These are phyloP conservation scores for Eristalis pertinax DNA, from an alignment of 2,888 invertebrate genomes.

Conservation along the genomic window DNA sequence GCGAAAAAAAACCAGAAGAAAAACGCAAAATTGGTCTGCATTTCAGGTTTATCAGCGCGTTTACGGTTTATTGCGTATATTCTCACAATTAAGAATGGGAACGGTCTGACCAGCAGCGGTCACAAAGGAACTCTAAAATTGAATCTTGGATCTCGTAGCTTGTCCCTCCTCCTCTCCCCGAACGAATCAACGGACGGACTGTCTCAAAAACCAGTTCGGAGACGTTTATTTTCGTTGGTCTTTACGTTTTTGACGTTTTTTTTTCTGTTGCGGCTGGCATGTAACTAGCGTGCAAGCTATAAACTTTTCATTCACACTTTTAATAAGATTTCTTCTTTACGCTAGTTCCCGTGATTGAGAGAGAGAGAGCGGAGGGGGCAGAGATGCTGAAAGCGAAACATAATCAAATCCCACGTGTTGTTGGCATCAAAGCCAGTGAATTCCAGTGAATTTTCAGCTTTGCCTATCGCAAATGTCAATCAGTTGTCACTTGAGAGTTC, in stretches of 20 bases:
- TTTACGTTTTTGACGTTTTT: background rate
- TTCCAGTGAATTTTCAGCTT: slow-evolving; percentile 19
- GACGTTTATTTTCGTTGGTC: slow-evolving; percentile 7
- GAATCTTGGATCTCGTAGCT: background rate
- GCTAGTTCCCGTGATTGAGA: background rate
- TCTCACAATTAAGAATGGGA: slow-evolving; percentile 51
- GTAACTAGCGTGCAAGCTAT: slow-evolving; percentile 37
- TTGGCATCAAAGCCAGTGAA: background rate
- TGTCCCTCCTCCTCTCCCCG: background rate
- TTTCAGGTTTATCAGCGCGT: slow-evolving; percentile 35
- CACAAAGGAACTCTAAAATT: slow-evolving; percentile 13
- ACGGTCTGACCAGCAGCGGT: slow-evolving; percentile 24
- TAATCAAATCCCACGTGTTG: slow-evolving; percentile 40
- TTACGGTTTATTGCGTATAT: slow-evolving; percentile 58
- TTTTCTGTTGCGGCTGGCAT: background rate
- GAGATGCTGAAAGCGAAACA: background rate
- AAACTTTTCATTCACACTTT: slow-evolving; percentile 49
- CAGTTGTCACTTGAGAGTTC: slow-evolving; percentile 31
- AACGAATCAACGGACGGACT: background rate
- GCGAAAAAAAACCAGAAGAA: slow-evolving; percentile 27
- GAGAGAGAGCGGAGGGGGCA: background rate
- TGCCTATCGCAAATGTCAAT: slow-evolving; percentile 38
- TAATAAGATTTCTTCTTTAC: slow-evolving; percentile 10
- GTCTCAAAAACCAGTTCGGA: slow-evolving; percentile 49
- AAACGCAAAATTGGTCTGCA: slow-evolving; percentile 10